Evolutionary conservation across 2,888 invertebrate species (phyloP).

Genomic region (Dendrolimus houi): DNA sequence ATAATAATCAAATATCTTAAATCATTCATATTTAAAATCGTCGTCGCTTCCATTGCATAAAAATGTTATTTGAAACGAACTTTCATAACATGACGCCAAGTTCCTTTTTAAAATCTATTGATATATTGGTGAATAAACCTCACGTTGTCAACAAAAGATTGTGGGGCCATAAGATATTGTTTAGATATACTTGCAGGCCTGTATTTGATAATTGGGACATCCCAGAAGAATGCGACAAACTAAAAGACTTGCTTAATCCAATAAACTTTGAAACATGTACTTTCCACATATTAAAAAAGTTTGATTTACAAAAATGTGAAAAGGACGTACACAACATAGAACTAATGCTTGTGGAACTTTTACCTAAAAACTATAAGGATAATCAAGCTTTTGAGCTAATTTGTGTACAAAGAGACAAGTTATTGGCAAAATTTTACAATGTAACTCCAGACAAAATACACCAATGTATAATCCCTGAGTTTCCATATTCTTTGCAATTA

Average conservation of each 20-base stretch:
- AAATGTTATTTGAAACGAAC: background rate
- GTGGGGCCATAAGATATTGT: slow-evolving; percentile 66
- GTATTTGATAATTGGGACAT: slow-evolving; percentile 12
- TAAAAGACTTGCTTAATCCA: slow-evolving; percentile 14
- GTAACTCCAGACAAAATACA: slow-evolving; percentile 42
- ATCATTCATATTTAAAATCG: too few species aligned
- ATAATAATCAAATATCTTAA: too few species aligned
- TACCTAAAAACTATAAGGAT: slow-evolving; percentile 47
- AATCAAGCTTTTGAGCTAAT: slow-evolving; percentile 47
- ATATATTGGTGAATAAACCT: slow-evolving; percentile 80
- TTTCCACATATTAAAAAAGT: slow-evolving; percentile 13
- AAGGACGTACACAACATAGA: slow-evolving; percentile 11
- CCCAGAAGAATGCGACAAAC: slow-evolving; percentile 14
- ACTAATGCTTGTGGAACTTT: slow-evolving; percentile 44
- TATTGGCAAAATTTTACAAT: slow-evolving; percentile 61
- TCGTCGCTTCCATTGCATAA: too few species aligned
- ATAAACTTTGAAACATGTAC: slow-evolving; percentile 18
- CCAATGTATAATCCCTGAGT: slow-evolving; percentile 60
- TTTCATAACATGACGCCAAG: slow-evolving; percentile 9
- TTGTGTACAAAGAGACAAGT: slow-evolving; percentile 48
- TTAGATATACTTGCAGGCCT: slow-evolving; percentile 18
- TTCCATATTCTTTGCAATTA: slow-evolving; percentile 63
- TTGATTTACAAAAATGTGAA: slow-evolving; percentile 14
- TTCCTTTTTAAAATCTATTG: slow-evolving; percentile 79
- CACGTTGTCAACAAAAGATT: slow-evolving; percentile 84